Base-by-base conservation (phyloP, 2,888 invertebrate species). In the Cyclophora albipunctata region DNA sequence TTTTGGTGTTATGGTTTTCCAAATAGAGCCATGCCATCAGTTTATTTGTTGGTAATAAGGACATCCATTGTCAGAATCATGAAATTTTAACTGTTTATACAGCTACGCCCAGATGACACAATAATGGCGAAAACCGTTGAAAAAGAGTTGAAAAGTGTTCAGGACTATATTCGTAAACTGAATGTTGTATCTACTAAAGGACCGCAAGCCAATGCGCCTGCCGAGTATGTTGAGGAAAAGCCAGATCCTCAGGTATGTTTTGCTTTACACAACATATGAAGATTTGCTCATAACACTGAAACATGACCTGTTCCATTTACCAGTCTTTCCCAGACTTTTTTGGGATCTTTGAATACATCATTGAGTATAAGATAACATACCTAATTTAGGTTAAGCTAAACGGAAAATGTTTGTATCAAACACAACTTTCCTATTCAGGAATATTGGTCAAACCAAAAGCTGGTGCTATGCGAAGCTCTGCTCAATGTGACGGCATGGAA, bases 401-500 rank as follows among this genome's bases (percentile, higher is more conserved):
- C 20, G 2, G 20, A 20, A 20, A 20, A 1, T 20, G 20, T 20
- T 20, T 20, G 20, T 20, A 20, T 20, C 20, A 20, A 20, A 20
- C 20, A 20, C 20, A 20, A 20, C 20, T 20, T 20, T 20, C 20
- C 20, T 20, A 20, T 20, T 20, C 20, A 20, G 87, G 88, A 88
- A 51, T 88, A 91, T 64, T 84, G 90, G 72, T 86, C 80, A 47
- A 99, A 99, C 87, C 98, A 99, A 81, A 99, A 99, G 84, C 92
- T 98, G 66, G 96, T 97, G 34, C 89, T 99, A 34, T 94, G 96
- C 66, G 96, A 97, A 75, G 97, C 98, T 0, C 83, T 98, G 46
- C 77, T 99, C 5, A 91, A 92, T 58, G 92, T 97, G 59, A 98
- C 96, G 2, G 97, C 96, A 64, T 99, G 98, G 98, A 91, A 92